Percentiles rank a stretch among this genome's conserved stretches.
These are phyloP conservation scores for Poecile montanus DNA, from an alignment of 2,797 vertebrate genomes.

Conservation along the genomic window DNA sequence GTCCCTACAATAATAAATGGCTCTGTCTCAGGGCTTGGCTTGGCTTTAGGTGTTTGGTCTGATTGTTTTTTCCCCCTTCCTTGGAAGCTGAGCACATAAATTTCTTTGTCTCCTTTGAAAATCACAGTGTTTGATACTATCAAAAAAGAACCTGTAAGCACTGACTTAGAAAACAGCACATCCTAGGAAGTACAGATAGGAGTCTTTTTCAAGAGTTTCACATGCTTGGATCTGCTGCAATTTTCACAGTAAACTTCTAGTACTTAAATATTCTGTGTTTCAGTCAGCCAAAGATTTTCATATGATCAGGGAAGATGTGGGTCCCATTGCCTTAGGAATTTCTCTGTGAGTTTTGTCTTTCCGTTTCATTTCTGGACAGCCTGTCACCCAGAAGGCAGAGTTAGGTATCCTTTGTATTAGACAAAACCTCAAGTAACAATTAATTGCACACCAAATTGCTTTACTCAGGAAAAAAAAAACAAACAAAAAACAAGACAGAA, in stretches of 20 bases:
- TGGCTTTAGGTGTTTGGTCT: neutral
- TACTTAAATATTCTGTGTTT: neutral
- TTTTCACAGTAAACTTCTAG: neutral
- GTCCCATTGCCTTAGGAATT: neutral
- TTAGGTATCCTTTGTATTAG: neutral
- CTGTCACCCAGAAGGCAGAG: neutral
- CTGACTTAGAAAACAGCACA: neutral
- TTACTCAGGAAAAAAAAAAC: neutral
- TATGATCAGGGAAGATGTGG: no score
- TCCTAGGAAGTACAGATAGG: neutral
- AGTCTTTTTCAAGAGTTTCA: neutral
- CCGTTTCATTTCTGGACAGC: neutral
- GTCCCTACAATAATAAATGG: neutral
- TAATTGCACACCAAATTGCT: neutral
- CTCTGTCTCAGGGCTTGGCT: neutral
- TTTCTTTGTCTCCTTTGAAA: neutral
- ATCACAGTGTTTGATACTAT: neutral
- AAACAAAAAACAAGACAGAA: neutral
- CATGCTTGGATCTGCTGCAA: neutral
- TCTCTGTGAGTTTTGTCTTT: neutral
- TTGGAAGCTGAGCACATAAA: neutral
- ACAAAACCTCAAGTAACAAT: neutral
- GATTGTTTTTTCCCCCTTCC: neutral
- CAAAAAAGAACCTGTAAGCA: neutral
- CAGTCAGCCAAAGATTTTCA: neutral